Conservation (phyloP, 2,113 vertebrate genomes). For the Apus apus region DNA sequence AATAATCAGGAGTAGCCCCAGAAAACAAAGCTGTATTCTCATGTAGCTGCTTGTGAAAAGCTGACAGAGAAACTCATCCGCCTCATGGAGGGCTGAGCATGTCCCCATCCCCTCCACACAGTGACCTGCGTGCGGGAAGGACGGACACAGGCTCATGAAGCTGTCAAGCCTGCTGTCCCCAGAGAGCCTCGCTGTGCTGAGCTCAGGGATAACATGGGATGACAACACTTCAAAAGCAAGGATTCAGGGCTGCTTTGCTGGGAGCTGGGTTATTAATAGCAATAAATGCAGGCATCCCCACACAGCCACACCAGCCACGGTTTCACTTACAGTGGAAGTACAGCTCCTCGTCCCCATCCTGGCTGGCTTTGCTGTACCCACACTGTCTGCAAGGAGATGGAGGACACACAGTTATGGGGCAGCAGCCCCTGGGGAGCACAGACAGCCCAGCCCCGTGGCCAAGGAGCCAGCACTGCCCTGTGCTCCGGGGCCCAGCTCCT, state of each 20-base stretch:
- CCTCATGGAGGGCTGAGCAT: neutral
- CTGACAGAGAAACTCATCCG: neutral
- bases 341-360: constrained; percentile 90
- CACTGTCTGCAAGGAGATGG: constrained; percentile 80
- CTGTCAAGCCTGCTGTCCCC: neutral
- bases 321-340: constrained; percentile 89
- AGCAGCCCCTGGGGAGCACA: rapidly evolving
- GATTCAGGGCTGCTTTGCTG: neutral
- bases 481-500: neutral
- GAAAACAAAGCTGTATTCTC: constrained; percentile 10
- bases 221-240: neutral
- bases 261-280: neutral
- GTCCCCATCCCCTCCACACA: neutral
- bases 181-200: neutral
- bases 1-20: constrained; percentile 19
- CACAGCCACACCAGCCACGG: rapidly evolving
- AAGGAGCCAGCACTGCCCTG: neutral
- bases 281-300: neutral
- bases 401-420: neutral
- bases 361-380: constrained; percentile 91
- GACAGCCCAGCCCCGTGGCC: neutral
- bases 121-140: neutral
- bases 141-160: neutral
- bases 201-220: neutral
- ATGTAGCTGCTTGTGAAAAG: neutral